A percentile compares a stretch with the other conserved stretches of the same genome.
These are phyloP conservation scores for Melikaiella ostensackeni DNA, from an alignment of 2,888 invertebrate genomes.

Conservation along the genomic window DNA sequence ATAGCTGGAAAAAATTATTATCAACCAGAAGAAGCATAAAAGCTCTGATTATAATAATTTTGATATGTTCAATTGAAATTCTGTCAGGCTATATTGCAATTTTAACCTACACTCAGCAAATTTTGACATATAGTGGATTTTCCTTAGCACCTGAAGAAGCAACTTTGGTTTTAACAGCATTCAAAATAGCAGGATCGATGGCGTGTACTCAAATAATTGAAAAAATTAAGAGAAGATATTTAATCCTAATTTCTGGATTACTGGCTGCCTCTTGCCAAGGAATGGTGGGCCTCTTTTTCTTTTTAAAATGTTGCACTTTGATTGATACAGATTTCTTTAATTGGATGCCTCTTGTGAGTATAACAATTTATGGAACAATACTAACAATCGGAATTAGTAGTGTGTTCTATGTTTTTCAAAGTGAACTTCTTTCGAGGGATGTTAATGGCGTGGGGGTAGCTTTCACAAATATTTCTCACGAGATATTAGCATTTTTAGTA, in stretches of 20 bases:
- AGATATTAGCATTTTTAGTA: slow-evolving; percentile 80
- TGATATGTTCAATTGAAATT: slow-evolving; percentile 75
- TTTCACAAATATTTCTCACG: slow-evolving; percentile 81
- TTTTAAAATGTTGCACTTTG: slow-evolving; percentile 71
- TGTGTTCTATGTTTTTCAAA: slow-evolving; percentile 82
- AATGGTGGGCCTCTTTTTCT: slow-evolving; percentile 80
- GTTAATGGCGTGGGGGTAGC: slow-evolving; percentile 83
- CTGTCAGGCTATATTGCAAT: slow-evolving; percentile 82
- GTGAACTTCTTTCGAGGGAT: slow-evolving; percentile 82
- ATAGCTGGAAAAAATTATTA: no score
- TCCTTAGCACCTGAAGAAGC: slow-evolving; percentile 78
- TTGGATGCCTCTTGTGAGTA: slow-evolving; percentile 81
- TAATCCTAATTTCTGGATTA: slow-evolving; percentile 81
- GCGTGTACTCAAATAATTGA: slow-evolving; percentile 81
- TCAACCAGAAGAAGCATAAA: no score
- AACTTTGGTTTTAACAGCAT: slow-evolving; percentile 79
- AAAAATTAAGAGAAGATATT: slow-evolving; percentile 81
- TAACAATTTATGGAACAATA: slow-evolving; percentile 82
- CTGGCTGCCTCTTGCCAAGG: slow-evolving; percentile 79
- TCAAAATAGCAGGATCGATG: slow-evolving; percentile 80
- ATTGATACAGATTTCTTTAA: no score
- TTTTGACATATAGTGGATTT: slow-evolving; percentile 80
- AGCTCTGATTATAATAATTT: no score
- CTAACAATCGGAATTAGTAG: slow-evolving; percentile 83
- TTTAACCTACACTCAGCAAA: slow-evolving; percentile 81